Evolutionary conservation across 2,797 vertebrate genomes (phyloP).

Genomic region (Bradypodion pumilum): DNA sequence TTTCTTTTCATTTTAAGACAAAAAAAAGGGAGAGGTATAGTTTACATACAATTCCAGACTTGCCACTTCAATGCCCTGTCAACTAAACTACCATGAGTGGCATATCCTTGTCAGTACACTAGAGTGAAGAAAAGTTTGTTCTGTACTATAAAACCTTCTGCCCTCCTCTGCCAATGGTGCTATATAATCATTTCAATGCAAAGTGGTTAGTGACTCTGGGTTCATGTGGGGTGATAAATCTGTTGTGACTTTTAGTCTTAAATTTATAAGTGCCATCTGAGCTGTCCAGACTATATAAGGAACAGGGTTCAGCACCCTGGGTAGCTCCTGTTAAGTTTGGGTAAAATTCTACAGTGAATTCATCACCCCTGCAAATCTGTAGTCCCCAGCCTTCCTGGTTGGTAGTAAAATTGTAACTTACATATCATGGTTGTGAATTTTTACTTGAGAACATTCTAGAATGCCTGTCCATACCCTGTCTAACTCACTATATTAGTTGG

Average conservation of each 20-base stretch:
- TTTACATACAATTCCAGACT: neutral
- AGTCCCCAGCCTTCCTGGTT: no score
- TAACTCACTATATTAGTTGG: no score
- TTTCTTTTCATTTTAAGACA: neutral
- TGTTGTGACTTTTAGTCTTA: no score
- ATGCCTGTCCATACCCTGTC: neutral
- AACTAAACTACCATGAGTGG: neutral
- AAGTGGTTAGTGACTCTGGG: no score
- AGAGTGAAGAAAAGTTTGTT: neutral
- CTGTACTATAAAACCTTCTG: neutral
- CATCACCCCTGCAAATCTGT: no score
- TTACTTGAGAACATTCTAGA: neutral
- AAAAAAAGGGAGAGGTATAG: neutral
- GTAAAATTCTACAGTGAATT: no score
- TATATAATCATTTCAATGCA: neutral
- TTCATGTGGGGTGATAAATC: no score
- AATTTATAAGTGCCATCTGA: no score
- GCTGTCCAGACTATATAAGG: no score
- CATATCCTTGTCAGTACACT: neutral
- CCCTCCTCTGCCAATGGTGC: neutral
- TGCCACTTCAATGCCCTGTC: neutral
- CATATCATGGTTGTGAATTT: neutral
- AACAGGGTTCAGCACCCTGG: no score
- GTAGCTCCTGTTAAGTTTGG: no score
- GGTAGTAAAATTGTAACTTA: neutral